A percentile compares a stretch with the other conserved stretches of the same genome.
phyloP scores from a whole-genome alignment of 2,888 invertebrate genomes.

The Drosophila percnosoma region DNA sequence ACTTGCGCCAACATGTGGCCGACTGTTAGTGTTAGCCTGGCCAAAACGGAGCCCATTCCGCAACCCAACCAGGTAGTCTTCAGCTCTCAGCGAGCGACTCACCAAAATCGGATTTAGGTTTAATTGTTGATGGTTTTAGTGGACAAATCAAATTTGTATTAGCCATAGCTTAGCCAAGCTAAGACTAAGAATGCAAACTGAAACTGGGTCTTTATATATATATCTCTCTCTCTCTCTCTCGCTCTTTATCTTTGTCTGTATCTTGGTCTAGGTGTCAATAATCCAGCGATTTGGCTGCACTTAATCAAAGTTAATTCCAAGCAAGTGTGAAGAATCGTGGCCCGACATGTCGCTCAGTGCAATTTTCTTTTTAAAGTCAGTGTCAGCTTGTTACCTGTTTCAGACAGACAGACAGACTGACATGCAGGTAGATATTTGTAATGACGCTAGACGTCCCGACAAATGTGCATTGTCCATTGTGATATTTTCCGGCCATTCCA shows the following conservation, averaged over 20 bases:
- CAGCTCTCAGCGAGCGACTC: not conserved
- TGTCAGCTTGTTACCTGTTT: conserved; percentile 37
- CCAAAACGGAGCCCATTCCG: not conserved
- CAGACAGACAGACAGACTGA: not conserved
- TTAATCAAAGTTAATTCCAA: conserved; percentile 78
- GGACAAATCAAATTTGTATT: conserved; percentile 75
- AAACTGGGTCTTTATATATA: not conserved
- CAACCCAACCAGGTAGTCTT: conserved; percentile 52
- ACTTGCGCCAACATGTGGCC: conserved; percentile 76
- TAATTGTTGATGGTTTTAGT: conserved; percentile 82
- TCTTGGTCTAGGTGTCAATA: conserved; percentile 75
- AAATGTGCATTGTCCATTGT: conserved; percentile 41
- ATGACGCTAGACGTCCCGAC: conserved; percentile 15
- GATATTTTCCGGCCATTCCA: conserved; percentile 66
- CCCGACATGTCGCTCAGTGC: conserved; percentile 11
- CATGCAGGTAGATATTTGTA: conserved; percentile 10
- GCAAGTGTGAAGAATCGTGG: conserved; percentile 44
- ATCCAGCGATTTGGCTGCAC: conserved; percentile 72
- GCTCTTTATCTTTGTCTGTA: not conserved
- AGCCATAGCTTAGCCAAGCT: conserved; percentile 27
- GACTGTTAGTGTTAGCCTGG: conserved; percentile 14
- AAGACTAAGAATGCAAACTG: not conserved
- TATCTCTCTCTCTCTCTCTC: not conserved
- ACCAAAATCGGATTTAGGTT: conserved; percentile 54
- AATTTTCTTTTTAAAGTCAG: conserved; percentile 59